phyloP scores from a whole-genome alignment of 2,888 invertebrate species.

The Yponomeuta plumbellus region DNA sequence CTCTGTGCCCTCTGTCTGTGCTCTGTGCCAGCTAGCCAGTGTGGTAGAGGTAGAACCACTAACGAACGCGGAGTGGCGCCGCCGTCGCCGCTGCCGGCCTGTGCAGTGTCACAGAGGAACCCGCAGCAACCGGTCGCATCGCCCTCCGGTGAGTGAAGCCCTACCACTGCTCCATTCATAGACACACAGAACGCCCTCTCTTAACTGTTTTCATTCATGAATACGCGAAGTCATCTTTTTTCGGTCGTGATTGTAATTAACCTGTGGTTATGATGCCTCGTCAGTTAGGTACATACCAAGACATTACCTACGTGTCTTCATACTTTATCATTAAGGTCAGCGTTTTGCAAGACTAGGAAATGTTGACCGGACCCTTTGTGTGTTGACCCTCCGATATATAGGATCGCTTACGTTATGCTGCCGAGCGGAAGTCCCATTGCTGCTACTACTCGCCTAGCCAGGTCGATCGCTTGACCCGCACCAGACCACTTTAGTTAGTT shows the following conservation, averaged over 20 bases:
- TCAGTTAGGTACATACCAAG: no score
- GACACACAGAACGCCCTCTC: not conserved
- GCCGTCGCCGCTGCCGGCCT: not conserved
- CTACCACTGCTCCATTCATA: not conserved
- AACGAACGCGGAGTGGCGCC: not conserved
- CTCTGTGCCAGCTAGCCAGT: not conserved
- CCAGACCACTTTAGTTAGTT: no score
- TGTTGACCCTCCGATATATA: not conserved
- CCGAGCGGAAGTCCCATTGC: not conserved
- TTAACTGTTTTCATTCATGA: no score
- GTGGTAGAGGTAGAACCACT: not conserved
- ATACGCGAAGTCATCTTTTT: no score
- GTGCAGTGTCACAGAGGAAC: not conserved
- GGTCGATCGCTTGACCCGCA: not conserved
- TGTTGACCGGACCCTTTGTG: not conserved
- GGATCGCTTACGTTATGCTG: not conserved
- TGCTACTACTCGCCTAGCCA: not conserved
- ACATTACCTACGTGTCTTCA: no score
- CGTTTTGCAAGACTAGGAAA: not conserved
- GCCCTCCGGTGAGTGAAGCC: not conserved
- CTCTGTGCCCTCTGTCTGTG: no score
- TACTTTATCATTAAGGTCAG: no score
- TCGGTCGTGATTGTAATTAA: no score
- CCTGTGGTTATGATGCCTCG: no score
- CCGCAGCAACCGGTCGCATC: not conserved